phyloP scores from a whole-genome alignment of 2,113 vertebrate genomes.

The Pangasianodon hypophthalmus region DNA sequence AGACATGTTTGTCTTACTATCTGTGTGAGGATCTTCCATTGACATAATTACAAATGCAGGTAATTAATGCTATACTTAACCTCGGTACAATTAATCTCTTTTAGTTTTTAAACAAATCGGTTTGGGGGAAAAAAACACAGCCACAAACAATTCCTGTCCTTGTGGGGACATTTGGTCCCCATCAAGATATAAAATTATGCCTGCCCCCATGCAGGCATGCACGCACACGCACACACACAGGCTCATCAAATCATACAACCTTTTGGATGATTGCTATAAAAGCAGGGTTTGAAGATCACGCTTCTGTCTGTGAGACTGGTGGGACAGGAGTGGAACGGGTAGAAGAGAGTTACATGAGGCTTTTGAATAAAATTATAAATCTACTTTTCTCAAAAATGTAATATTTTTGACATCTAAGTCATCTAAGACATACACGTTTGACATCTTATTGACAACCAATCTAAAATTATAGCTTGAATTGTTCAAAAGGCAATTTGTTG shows the following conservation, averaged over 20 bases:
- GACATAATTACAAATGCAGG: background rate
- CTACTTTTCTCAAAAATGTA: background rate
- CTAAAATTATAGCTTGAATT: background rate
- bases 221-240: background rate
- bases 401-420: no score
- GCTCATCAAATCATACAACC: constrained; percentile 5
- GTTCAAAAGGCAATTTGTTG: background rate
- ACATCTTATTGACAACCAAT: background rate
- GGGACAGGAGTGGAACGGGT: background rate
- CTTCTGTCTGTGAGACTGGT: constrained; percentile 35
- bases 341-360: background rate
- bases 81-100: background rate
- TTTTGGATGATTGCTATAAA: constrained; percentile 11
- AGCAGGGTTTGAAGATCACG: constrained; percentile 30
- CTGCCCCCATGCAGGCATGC: no score
- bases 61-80: background rate
- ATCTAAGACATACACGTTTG: background rate
- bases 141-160: background rate
- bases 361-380: background rate
- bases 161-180: background rate
- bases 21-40: background rate
- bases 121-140: background rate
- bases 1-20: background rate
- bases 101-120: background rate
- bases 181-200: background rate